Conservation (phyloP, 1,140 invertebrate genomes). For the Psix sp. region DNA sequence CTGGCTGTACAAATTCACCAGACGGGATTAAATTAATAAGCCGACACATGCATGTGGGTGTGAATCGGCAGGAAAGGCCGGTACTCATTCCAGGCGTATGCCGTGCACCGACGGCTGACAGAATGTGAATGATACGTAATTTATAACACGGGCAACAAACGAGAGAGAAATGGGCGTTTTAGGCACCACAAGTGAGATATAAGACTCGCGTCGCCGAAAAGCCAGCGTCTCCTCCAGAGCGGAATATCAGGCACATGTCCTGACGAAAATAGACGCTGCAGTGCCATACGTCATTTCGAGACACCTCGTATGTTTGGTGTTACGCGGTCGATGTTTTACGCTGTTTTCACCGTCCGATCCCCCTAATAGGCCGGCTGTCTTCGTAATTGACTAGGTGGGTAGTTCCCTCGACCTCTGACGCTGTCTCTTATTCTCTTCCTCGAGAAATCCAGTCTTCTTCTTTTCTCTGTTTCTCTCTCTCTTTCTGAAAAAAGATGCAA, state of each 20-base stretch:
- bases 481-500: conserved; percentile 2
- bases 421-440: neutral
- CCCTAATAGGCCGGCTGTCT: conserved; percentile 67
- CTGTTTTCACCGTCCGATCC: conserved; percentile 46
- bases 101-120: conserved; percentile 45
- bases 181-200: conserved; percentile 28
- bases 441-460: too few species aligned
- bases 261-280: conserved; percentile 51
- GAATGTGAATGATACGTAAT: conserved; percentile 64
- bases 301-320: conserved; percentile 64
- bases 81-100: conserved; percentile 39
- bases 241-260: conserved; percentile 56
- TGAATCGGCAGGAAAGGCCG: conserved; percentile 31
- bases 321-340: conserved; percentile 64
- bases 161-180: conserved; percentile 30
- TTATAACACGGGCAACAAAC: conserved; percentile 56
- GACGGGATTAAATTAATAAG: conserved; percentile 50
- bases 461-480: neutral
- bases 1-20: conserved; percentile 30
- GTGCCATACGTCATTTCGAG: conserved; percentile 61
- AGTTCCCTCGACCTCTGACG: conserved; percentile 21
- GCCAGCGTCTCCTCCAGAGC: conserved; percentile 4
- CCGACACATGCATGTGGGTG: conserved; percentile 45
- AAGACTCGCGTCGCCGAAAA: conserved; percentile 20
- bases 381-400: conserved; percentile 68